Evolutionary conservation across 2,113 vertebrate species (phyloP), one percentile per base, ranked within the genome.

Genomic region (Lasiurus cinereus): DNA sequence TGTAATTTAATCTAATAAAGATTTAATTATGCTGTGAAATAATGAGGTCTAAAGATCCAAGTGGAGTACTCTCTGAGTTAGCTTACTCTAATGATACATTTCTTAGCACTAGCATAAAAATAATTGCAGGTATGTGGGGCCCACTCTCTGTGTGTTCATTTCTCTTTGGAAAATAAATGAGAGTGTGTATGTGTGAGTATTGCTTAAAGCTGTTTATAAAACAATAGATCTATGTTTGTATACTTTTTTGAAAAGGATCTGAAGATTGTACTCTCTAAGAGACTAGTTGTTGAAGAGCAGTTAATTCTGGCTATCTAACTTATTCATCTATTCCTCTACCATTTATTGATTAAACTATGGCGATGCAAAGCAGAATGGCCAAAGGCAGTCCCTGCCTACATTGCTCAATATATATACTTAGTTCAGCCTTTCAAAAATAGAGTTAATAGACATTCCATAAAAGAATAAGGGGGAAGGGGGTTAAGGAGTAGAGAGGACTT

Each of bases 1-100:
- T 90, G 8, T 31, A 92, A 89, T 94, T 95, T 93, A 94, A 94
- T 95, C 87, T 93, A 95, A 97, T 94, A 92, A 94, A 95, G 93
- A 89, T 95, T 96, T 96, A 96, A 96, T 91, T 96, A 82, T 89
- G 56, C 46, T 76, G 48, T 83, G 92, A 93, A 96, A 93, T 97
- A 96, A 96, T 96, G 76, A 97, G 18, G 39, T 90, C 72, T 85
- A 72, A 95, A 90, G 80, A 97, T 85, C 31, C 48, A 62, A 93
- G 59, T 72, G 86, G 86, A 54, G 24, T 48, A 43, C 12, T 91
- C 6, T 50, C 72, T 70, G 73, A n/a, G 64, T 93, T 78, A 88
- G 73, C 76, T 90, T 91, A 70, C 69, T 84, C 67, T 69, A 10
- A 2, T 52, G 80, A 88, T 89, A 83, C 15, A 91, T 85, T 90